Base-by-base conservation (phyloP, 2,888 invertebrate species). In the Micoletzkya japonica region DNA sequence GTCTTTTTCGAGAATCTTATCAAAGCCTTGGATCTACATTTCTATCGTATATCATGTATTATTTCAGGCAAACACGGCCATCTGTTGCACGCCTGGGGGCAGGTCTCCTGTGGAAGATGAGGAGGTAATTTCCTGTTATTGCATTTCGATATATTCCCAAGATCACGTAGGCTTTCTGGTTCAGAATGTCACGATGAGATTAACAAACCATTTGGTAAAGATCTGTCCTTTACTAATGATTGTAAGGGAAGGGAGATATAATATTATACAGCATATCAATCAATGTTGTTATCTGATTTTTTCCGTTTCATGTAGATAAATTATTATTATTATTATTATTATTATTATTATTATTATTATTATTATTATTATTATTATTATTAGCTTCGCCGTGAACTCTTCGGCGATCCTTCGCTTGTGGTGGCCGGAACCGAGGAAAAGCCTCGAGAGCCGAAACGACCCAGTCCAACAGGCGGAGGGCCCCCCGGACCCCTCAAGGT, bases 51-150 rank as follows among this genome's bases (percentile, higher is more conserved):
- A n/a, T n/a, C n/a, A n/a, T n/a, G n/a, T n/a, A n/a, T n/a, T n/a
- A n/a, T n/a, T n/a, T n/a, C n/a, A n/a, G n/a, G 64, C 64, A 2
- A 64, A 64, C 24, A 52, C 64, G 10, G 52, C 64, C 52, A 64
- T 64, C 17, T 64, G 64, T 17, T 64, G 64, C 36, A 52, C 64
- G 34, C 64, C 64, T 52, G 39, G 34, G 17, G 49, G 44, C 4
- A 49, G 61, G 49, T 52, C 64, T 32, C 28, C 34, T 50, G 36
- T 26, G 26, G 64, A 64, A 14, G 64, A 64, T 26, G 64, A 64
- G 26, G 64, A 64, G 36, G 64, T 64, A 14, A 44, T 44, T 14
- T 20, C 10, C 20, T 10, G 10, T 14, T 44, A 14, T 44, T 10
- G 20, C 10, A 14, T 44, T 44, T 20, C 44, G 44, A 44, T 44